Conservation (phyloP, 2,888 invertebrate species). For the Apantesis nais region DNA sequence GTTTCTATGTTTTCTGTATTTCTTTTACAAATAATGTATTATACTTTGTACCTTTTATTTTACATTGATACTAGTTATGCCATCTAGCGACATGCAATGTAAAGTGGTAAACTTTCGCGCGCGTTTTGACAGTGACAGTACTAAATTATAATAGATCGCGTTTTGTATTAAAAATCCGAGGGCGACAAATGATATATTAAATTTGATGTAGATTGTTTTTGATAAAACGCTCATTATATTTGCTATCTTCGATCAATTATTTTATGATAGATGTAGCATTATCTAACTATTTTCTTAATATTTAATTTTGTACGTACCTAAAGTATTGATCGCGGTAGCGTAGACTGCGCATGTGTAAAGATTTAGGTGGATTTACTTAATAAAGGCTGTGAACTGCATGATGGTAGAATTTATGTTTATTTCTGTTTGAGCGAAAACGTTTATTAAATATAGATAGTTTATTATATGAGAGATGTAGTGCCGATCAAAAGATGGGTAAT, state of each 20-base stretch:
- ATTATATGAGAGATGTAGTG: conserved; percentile 26
- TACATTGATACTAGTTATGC: conserved; percentile 19
- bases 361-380: conserved; percentile 39
- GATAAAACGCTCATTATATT: neutral
- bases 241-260: neutral
- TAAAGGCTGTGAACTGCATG: conserved; percentile 64
- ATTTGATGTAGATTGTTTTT: neutral
- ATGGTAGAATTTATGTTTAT: conserved; percentile 39
- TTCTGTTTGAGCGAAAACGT: conserved; percentile 17
- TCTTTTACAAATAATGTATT: neutral
- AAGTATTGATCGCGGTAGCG: conserved; percentile 51
- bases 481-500: conserved; percentile 79
- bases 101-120: conserved; percentile 15
- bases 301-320: conserved; percentile 35
- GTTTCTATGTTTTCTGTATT: neutral
- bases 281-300: neutral
- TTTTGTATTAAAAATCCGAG: neutral
- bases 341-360: conserved; percentile 55
- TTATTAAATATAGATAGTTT: conserved; percentile 27
- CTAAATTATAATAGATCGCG: neutral
- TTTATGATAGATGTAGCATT: neutral
- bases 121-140: conserved; percentile 6
- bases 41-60: too few species aligned
- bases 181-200: neutral
- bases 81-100: conserved; percentile 27